A percentile compares a stretch with the other conserved stretches of the same genome.
These are phyloP conservation scores for Aurelia coerulea DNA, from an alignment of 30 jellyfish, hydroid and myxozoan species.

Conservation along the genomic window DNA sequence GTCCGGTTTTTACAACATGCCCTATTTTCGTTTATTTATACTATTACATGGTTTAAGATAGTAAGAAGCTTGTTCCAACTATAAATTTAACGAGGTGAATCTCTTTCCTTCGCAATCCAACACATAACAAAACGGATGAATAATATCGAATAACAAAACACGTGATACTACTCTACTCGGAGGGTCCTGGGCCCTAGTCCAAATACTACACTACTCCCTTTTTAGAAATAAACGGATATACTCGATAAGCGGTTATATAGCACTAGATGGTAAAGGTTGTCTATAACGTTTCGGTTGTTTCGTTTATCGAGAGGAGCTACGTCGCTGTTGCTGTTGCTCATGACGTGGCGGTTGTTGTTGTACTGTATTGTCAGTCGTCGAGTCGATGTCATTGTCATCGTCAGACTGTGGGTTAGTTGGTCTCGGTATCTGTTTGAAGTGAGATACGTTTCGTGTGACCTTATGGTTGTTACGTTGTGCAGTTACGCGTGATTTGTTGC, in stretches of 20 bases:
- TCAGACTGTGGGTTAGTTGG: background rate
- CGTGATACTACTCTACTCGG: too few relatives aligned
- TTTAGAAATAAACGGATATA: too few relatives aligned
- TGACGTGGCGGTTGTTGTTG: background rate
- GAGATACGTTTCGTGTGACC: conserved; percentile 36
- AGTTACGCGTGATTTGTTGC: conserved; percentile 39
- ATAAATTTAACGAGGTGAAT: too few relatives aligned
- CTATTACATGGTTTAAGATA: too few relatives aligned
- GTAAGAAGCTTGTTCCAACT: too few relatives aligned
- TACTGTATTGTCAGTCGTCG: background rate
- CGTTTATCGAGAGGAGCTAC: conserved; percentile 19
- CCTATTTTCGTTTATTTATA: too few relatives aligned
- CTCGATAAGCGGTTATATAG: background rate
- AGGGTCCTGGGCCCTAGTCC: too few relatives aligned
- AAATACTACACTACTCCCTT: too few relatives aligned
- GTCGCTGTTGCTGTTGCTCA: background rate
- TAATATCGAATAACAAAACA: too few relatives aligned
- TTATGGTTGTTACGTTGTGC: conserved; percentile 34
- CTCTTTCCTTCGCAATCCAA: too few relatives aligned
- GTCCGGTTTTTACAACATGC: too few relatives aligned
- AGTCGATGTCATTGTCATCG: background rate
- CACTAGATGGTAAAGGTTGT: conserved; percentile 14
- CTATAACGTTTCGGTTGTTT: conserved; percentile 16
- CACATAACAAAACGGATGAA: too few relatives aligned
- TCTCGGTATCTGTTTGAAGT: background rate